Percentiles rank a stretch among this genome's conserved stretches.
phyloP scores from a whole-genome alignment of 2,888 invertebrate species.

The Nezara viridula region DNA sequence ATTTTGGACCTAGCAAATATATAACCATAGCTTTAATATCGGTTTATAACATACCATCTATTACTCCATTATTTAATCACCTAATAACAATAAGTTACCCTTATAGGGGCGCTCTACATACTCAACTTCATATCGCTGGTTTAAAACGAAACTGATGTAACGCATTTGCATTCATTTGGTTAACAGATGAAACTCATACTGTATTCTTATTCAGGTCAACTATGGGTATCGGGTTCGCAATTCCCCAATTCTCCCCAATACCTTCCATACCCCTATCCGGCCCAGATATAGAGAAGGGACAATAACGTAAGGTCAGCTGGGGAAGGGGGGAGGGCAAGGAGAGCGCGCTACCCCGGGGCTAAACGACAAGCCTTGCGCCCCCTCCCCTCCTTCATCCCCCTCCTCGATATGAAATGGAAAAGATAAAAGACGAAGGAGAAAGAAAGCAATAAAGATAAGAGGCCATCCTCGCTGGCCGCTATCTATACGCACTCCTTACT shows the following conservation, averaged over 20 bases:
- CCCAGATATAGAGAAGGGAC: background rate
- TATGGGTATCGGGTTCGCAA: background rate
- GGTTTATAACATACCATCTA: too few species aligned
- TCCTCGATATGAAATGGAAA: slow-evolving; percentile 39
- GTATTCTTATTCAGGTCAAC: background rate
- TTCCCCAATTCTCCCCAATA: background rate
- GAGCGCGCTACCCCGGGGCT: background rate
- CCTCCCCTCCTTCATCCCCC: background rate
- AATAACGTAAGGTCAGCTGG: slow-evolving; percentile 17
- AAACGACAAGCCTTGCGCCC: background rate
- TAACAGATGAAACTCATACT: background rate
- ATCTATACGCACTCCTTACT: slow-evolving; percentile 39
- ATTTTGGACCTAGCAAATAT: too few species aligned
- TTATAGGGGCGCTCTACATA: too few species aligned
- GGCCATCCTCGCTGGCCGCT: background rate
- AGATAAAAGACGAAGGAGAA: slow-evolving; percentile 40
- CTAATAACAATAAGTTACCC: too few species aligned
- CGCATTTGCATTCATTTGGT: background rate
- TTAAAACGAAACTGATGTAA: too few species aligned
- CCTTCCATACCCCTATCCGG: background rate
- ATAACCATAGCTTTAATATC: too few species aligned
- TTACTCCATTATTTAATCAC: too few species aligned
- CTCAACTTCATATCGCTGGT: too few species aligned
- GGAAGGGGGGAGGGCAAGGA: background rate
- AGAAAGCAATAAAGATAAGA: slow-evolving; percentile 36